These are phyloP conservation scores for Atta colombica DNA, from an alignment of 1,140 invertebrate species.

Conservation along the genomic window DNA sequence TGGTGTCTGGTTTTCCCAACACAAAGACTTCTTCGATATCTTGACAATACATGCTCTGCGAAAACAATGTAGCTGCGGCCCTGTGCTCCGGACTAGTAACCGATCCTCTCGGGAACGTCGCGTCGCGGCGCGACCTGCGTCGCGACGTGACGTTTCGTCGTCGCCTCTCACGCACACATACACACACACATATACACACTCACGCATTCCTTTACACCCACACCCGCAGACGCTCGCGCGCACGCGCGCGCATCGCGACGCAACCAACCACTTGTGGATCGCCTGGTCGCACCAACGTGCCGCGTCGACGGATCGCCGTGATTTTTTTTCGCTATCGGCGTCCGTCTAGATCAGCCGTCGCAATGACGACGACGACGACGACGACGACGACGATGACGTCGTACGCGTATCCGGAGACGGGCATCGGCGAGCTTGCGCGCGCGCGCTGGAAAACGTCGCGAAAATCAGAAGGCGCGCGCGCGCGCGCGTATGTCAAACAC, in stretches of 20 bases:
- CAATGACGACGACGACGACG: conserved; percentile 14
- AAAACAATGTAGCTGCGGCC: conserved; percentile 32
- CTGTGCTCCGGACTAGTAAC: conserved; percentile 14
- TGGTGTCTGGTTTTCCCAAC: background rate
- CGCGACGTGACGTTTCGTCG: conserved; percentile 47
- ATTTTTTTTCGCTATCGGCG: conserved; percentile 12
- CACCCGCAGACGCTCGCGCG: background rate
- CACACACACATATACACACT: background rate
- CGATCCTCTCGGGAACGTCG: conserved; percentile 56
- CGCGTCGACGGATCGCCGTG: conserved; percentile 48
- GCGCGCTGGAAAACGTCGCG: background rate
- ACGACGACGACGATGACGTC: background rate
- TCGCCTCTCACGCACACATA: background rate
- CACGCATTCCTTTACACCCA: background rate
- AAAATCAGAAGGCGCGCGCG: conserved; percentile 1
- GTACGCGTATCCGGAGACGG: no score
- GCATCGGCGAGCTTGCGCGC: background rate
- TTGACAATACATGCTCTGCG: background rate
- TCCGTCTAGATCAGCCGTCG: background rate
- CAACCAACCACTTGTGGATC: conserved; percentile 84
- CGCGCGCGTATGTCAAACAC: conserved; percentile 64
- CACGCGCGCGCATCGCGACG: conserved; percentile 35
- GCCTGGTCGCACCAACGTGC: conserved; percentile 47
- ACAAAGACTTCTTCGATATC: background rate
- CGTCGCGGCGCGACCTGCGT: conserved; percentile 46